These are phyloP conservation scores for Tretioscincus oriximinensis DNA, from an alignment of 2,113 vertebrate genomes.

Conservation along the genomic window DNA sequence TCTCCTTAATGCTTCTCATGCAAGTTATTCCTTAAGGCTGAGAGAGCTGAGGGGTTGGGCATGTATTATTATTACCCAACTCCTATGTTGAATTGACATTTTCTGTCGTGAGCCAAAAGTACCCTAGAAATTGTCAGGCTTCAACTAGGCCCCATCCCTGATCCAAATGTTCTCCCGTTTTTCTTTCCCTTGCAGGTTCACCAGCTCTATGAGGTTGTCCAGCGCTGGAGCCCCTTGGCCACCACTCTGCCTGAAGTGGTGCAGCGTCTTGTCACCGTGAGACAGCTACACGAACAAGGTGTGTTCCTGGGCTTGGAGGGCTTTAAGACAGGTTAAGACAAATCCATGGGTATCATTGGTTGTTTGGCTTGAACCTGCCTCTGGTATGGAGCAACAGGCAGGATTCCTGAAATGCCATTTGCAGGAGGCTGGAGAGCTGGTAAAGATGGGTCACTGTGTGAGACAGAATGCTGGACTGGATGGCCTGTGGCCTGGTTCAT, in stretches of 20 bases:
- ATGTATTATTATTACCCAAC: too few species aligned
- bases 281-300: constrained; percentile 94
- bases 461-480: too few species aligned
- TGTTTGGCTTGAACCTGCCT: too few species aligned
- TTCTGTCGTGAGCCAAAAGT: not conserved
- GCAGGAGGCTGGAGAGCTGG: too few species aligned
- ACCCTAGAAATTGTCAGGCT: not conserved
- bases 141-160: too few species aligned
- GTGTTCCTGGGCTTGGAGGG: constrained; percentile 8
- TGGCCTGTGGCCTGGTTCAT: too few species aligned
- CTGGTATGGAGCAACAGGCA: too few species aligned
- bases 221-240: constrained; percentile 89
- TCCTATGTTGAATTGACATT: not conserved
- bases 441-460: too few species aligned
- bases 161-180: not conserved
- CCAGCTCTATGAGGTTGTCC: constrained; percentile 85
- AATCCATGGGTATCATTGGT: too few species aligned
- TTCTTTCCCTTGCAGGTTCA: constrained; percentile 73
- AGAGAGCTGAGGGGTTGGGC: not conserved
- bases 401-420: too few species aligned
- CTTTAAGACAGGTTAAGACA: not conserved
- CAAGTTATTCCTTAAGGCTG: not conserved
- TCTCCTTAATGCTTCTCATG: not conserved
- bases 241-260: constrained; percentile 86
- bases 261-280: constrained; percentile 85